Conservation (phyloP, 2,797 vertebrate genomes). For the Discoglossus pictus region DNA sequence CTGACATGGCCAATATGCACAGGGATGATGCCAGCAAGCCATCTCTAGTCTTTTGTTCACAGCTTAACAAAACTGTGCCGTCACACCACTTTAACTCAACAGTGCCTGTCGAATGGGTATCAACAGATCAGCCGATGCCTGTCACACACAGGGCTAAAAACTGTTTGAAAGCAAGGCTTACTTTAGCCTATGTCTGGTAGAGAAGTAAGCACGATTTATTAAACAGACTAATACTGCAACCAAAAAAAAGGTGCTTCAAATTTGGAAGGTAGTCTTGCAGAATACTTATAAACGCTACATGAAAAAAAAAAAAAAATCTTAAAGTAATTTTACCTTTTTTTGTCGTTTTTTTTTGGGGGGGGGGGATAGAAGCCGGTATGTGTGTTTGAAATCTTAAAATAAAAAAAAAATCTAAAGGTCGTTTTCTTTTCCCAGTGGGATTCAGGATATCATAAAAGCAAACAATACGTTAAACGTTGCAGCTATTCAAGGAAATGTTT, state of each 20-base stretch:
- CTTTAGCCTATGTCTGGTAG: conserved; percentile 69
- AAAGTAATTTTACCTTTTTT: background rate
- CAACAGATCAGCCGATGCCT: conserved; percentile 88
- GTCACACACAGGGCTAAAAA: conserved; percentile 81
- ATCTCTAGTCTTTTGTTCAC: conserved; percentile 89
- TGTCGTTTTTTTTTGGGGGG: too few species aligned
- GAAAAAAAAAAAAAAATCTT: conserved; percentile 5
- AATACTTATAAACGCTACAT: conserved; percentile 1
- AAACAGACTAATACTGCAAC: conserved; percentile 64
- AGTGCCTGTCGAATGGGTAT: conserved; percentile 91
- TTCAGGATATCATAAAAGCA: conserved; percentile 39
- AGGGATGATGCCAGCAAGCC: conserved; percentile 82
- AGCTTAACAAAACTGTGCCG: conserved; percentile 98
- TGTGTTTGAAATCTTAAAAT: too few species aligned
- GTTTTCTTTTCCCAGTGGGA: conserved; percentile 8
- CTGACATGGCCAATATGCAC: conserved; percentile 87
- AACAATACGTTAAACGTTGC: conserved; percentile 52
- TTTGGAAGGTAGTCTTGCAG: conserved; percentile 35
- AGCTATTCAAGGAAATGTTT: conserved; percentile 55
- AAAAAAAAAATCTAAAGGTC: background rate
- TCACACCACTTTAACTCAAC: conserved; percentile 95
- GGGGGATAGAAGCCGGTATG: too few species aligned
- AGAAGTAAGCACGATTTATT: conserved; percentile 67
- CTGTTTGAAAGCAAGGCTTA: conserved; percentile 76
- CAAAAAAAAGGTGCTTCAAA: conserved; percentile 31